These are phyloP conservation scores for Okamejei kenojei DNA, from an alignment of 2,797 vertebrate genomes.

Conservation along the genomic window DNA sequence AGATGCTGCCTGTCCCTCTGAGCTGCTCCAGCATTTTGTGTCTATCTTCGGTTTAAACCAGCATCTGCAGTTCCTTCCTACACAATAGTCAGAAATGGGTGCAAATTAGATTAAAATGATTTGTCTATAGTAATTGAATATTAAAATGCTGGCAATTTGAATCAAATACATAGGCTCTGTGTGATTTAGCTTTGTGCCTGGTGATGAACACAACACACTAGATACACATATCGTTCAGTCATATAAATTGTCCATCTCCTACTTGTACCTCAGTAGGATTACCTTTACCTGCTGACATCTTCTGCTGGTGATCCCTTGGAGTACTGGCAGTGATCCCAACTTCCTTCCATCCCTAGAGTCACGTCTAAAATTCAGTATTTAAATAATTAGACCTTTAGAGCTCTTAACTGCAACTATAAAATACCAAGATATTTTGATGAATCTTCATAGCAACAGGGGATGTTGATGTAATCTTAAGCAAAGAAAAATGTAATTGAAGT, in stretches of 20 bases:
- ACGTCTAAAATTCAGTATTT: background rate
- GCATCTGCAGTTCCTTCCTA: too few species aligned
- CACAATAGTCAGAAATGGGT: background rate
- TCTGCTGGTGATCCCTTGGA: background rate
- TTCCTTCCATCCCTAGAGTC: background rate
- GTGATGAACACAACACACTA: background rate
- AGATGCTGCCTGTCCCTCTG: too few species aligned
- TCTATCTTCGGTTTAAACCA: too few species aligned
- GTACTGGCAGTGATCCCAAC: background rate
- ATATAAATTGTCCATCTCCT: background rate
- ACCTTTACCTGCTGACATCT: background rate
- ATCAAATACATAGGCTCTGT: background rate
- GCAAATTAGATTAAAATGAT: background rate
- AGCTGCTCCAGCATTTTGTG: too few species aligned
- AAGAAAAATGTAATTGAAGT: conserved; percentile 29
- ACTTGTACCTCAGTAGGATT: background rate
- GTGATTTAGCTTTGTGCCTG: background rate
- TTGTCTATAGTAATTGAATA: background rate
- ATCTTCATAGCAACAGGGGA: background rate
- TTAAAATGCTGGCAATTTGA: background rate
- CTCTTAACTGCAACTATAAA: background rate
- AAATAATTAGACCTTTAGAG: conserved; percentile 14
- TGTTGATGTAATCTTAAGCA: background rate
- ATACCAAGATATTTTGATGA: background rate
- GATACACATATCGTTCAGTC: background rate